Base-by-base conservation (phyloP, 2,113 vertebrate genomes). In the Atractosteus spatula region DNA sequence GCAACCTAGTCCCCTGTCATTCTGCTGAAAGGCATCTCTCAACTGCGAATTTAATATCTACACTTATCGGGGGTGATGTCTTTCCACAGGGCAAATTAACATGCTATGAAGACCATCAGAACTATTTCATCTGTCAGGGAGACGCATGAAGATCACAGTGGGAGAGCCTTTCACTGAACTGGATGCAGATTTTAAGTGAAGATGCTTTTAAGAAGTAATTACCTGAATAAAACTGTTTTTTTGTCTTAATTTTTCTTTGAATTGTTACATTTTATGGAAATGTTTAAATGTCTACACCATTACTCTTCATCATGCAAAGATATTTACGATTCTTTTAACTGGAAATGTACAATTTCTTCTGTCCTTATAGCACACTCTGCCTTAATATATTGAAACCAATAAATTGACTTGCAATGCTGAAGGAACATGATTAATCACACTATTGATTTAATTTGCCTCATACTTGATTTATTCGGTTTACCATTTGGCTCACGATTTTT, bases 61-160 rank as follows among this genome's bases (percentile, higher is more conserved):
- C 85, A 86, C 83, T 78, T 86, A 86, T 84, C 84, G 86, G 80
- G 76, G 71, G 77, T 76, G 12, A 75, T 69, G 69, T 69, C 66
- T 77, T 78, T 76, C 86, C 79, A 79, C 67, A 81, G 82, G 78
- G 73, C 74, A 62, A 75, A 88, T 88, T 89, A 90, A 86, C 71
- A 81, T 82, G 81, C 78, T 84, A 89, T 85, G 85, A 85, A 83
- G 76, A 85, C 87, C 81, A 90, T 83, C 81, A 81, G 80, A 81
- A 82, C 78, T 81, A 87, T 88, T 90, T 89, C 79, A 79, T 74
- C 54, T 72, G 71, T 54, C 62, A 80, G 71, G 68, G 10, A 13
- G 64, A 47, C 73, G 76, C 56, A 69, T 54, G 43, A 65, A 67
- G 66, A 76, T 74, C 45, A 69, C 73, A 69, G 67, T 79, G 85